Base-by-base conservation (phyloP, 2,888 invertebrate species). In the Xanthorhoe designata region DNA sequence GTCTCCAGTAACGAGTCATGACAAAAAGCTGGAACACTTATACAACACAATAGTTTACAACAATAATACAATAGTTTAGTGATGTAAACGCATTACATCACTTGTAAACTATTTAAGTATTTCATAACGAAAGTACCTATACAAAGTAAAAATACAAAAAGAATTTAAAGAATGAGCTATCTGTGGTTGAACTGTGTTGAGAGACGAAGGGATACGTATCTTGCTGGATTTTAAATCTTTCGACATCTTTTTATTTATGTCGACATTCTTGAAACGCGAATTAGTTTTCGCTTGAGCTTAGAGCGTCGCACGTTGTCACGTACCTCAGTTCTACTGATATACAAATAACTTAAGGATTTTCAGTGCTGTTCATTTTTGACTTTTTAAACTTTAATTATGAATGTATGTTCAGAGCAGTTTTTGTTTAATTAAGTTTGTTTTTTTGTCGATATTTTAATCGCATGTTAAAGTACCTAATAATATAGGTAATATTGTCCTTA, bases 231-330 rank as follows among this genome's bases (percentile, higher is more conserved):
- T 68, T 53, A 64, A 66, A 49, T 57, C 63, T 54, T 64, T 51
- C 58, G 61, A 63, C 51, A 57, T 45, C 35, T 63, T 71, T 69
- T 64, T 69, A 69, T 67, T 65, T 58, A 71, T 71, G 69, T 65
- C 62, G 65, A 68, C 64, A 65, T 68, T 59, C 57, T 68, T 63
- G 62, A 53, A 62, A 68, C 53, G 64, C 57, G 61, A 68, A 71
- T 66, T 62, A 58, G 60, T 67, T 69, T 65, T 63, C 56, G 63
- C 51, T 64, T 56, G 59, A 62, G 64, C 49, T 55, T 63, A 54
- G 56, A 49, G 68, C 61, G 59, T 58, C 42, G 63, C 53, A 35
- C 45, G 42, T 55, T 53, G 54, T 55, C 59, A 53, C 59, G 59
- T 55, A 51, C 47, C n/a, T n/a, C n/a, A 24, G 53, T 7, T 49